phyloP scores from a whole-genome alignment of 2,797 vertebrate species.

The Myiotriccus ornatus region DNA sequence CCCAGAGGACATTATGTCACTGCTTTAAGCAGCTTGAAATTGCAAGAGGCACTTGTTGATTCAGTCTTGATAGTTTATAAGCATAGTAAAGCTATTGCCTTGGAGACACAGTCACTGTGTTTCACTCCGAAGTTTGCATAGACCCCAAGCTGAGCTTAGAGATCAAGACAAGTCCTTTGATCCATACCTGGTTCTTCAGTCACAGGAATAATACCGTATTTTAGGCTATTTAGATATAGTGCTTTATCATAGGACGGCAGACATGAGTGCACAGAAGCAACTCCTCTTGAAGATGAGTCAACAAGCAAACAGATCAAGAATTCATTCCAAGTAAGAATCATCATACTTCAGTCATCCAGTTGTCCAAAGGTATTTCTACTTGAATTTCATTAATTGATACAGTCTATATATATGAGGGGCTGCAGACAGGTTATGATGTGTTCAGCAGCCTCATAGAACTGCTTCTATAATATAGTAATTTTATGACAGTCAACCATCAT shows the following conservation, averaged over 20 bases:
- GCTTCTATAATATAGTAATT: neutral
- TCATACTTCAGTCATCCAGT: neutral
- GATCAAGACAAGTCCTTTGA: neutral
- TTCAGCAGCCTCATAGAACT: neutral
- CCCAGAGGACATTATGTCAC: neutral
- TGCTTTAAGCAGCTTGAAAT: neutral
- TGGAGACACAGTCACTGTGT: neutral
- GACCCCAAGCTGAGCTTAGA: neutral
- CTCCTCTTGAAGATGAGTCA: neutral
- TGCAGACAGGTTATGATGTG: neutral
- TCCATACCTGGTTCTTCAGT: neutral
- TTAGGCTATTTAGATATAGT: neutral
- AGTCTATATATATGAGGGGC: neutral
- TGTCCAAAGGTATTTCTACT: neutral
- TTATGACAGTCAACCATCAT: neutral
- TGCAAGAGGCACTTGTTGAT: neutral
- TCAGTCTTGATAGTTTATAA: neutral
- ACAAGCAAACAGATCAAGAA: neutral
- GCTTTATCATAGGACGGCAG: neutral
- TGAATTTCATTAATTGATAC: neutral
- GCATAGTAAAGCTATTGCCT: neutral
- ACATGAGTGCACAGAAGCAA: neutral
- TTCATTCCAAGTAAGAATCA: neutral
- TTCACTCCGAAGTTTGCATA: neutral
- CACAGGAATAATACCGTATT: neutral